Evolutionary conservation across 1,140 invertebrate genomes (phyloP).

Genomic region (Zophobas atratus): DNA sequence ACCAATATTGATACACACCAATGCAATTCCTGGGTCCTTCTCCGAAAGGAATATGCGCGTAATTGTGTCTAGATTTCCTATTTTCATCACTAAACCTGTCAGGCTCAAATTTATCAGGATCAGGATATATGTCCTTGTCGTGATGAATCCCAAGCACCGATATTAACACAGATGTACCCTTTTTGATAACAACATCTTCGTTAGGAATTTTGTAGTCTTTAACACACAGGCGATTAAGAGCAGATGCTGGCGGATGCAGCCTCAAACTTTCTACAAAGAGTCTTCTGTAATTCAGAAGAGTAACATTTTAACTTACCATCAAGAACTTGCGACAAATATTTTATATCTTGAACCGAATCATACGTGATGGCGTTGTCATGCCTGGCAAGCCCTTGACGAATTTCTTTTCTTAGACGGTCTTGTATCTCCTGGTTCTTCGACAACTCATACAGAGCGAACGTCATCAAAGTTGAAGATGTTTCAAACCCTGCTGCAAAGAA

Average conservation of each 20-base stretch:
- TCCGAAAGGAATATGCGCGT: not conserved
- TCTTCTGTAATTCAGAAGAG: not conserved
- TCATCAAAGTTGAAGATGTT: constrained; percentile 73
- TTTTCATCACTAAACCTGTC: not conserved
- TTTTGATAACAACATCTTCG: constrained; percentile 63
- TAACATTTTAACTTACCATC: not conserved
- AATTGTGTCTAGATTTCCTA: not conserved
- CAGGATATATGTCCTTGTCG: constrained; percentile 75
- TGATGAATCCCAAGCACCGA: constrained; percentile 73
- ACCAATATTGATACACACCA: no score
- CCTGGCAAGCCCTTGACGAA: constrained; percentile 61
- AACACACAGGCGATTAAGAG: constrained; percentile 65
- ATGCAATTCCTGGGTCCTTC: no score
- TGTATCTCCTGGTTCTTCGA: constrained; percentile 73
- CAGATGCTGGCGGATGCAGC: constrained; percentile 67
- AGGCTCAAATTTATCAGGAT: constrained; percentile 75
- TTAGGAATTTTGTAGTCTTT: constrained; percentile 66
- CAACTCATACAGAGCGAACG: constrained; percentile 73
- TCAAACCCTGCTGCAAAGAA: constrained; percentile 71
- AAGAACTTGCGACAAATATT: not conserved
- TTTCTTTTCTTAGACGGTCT: constrained; percentile 73
- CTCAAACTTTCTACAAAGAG: constrained; percentile 66
- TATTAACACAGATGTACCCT: constrained; percentile 66
- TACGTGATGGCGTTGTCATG: no score
- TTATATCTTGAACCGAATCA: no score